Evolutionary conservation across 2,888 invertebrate genomes (phyloP).

Genomic region (Ennomos erosarius): DNA sequence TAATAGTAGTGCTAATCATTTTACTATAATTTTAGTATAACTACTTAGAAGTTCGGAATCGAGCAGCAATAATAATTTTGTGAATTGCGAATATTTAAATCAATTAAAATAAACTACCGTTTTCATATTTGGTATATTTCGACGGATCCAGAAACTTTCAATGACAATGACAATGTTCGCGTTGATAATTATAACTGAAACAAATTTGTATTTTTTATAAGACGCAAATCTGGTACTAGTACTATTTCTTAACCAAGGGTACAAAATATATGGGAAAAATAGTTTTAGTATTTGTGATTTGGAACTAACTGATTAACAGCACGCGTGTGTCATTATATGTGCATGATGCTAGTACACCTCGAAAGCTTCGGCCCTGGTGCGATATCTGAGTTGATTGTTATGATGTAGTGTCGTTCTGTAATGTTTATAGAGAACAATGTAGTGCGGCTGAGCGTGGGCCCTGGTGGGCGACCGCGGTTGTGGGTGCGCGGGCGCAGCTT

Average conservation of each 20-base stretch:
- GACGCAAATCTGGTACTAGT: neutral
- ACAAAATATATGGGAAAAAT: conserved; percentile 5
- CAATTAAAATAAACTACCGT: too few species aligned
- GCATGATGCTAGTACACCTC: conserved; percentile 10
- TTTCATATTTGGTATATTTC: too few species aligned
- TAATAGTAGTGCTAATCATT: too few species aligned
- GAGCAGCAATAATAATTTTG: too few species aligned
- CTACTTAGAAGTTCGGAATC: too few species aligned
- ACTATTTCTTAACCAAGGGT: neutral
- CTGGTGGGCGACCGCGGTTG: conserved; percentile 76
- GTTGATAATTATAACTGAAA: too few species aligned
- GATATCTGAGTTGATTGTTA: neutral
- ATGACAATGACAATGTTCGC: too few species aligned
- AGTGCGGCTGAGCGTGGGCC: conserved; percentile 77
- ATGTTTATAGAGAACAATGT: conserved; percentile 60
- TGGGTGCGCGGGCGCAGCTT: conserved; percentile 81
- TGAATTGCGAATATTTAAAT: too few species aligned
- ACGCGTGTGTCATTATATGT: conserved; percentile 7
- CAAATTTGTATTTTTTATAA: neutral
- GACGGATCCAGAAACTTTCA: too few species aligned
- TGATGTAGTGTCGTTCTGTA: conserved; percentile 39
- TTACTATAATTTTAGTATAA: too few species aligned
- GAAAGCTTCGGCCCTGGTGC: neutral
- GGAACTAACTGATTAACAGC: conserved; percentile 12
- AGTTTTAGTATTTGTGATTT: conserved; percentile 8